Evolutionary conservation across 2,113 vertebrate species (phyloP).

Genomic region (Orycteropus afer): DNA sequence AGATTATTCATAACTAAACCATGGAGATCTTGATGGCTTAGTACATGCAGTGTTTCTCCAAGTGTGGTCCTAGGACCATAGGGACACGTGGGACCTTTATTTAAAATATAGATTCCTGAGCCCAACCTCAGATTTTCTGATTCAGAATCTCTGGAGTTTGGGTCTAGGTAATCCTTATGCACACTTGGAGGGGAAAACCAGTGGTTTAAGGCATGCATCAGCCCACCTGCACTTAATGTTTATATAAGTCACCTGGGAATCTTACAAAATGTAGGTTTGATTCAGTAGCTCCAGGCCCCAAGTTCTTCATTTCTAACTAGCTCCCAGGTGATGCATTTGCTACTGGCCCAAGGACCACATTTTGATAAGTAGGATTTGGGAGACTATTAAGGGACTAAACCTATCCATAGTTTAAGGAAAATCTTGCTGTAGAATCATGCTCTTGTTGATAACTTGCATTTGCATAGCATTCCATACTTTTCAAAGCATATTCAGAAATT

Average conservation of each 20-base stretch:
- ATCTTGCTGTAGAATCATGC: background rate
- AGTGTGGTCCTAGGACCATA: background rate
- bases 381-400: background rate
- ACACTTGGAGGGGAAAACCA: constrained; percentile 18
- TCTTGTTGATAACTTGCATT: constrained; percentile 17
- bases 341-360: background rate
- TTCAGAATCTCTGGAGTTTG: constrained; percentile 24
- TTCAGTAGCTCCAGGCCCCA: background rate
- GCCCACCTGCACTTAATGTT: constrained; percentile 12
- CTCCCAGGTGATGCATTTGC: background rate
- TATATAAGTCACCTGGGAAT: background rate
- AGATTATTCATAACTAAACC: constrained; percentile 33
- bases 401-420: constrained; percentile 19
- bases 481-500: constrained; percentile 1
- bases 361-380: constrained; percentile 29
- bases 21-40: background rate
- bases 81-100: background rate
- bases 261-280: constrained; percentile 20
- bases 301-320: constrained; percentile 30
- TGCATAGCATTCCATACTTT: background rate
- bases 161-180: background rate
- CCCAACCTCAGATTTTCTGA: background rate
- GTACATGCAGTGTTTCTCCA: constrained; percentile 26
- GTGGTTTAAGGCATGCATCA: background rate
- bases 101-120: constrained; percentile 1